Evolutionary conservation across 1,140 invertebrate species (phyloP), one percentile per base, ranked within the genome.

Genomic region (Zaprionus lachaisei): DNA sequence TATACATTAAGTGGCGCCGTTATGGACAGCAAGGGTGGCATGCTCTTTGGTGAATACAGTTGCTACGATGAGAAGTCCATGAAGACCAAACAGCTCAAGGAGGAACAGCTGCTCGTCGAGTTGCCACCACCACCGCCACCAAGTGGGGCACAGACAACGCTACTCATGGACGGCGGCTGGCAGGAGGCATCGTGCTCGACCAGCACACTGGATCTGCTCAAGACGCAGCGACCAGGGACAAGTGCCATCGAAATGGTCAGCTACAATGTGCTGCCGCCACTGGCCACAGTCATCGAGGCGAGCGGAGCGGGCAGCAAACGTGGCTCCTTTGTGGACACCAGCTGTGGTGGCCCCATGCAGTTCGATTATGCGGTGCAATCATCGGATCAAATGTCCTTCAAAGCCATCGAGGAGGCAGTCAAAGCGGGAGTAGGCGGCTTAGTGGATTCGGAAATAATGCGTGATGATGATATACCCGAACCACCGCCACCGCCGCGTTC

Each of bases 401-500:
- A 93, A 64, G 83, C 93, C 63, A 93, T 93, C 28, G 95, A 95
- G 34, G 92, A 94, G 31, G 93, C 93, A 3, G 94, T 94, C 17
- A 94, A 94, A 65, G 82, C 89, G 24, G 76, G 70, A 11, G 91
- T 63, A 4, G 57, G 63, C 5, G 49, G 49, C 4, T n/a, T 17
- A 4, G 41, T 5, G n/a, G 93, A 94, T 56, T 73, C 68, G 2
- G 83, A 92, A 20, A 89, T 89, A 20, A 83, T 66, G 72, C 93
- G 93, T 4, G 95, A 94, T 68, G 95, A 95, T 58, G 93, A 94
- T 41, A 93, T 96, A 26, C 94, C 96, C 9, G 95, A 96, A 76
- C 95, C 95, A 15, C 95, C 95, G n/a, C 96, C 96, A 7, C 95
- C 96, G 0, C 95, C 95, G 0, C 95, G 94, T 68, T 94, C 93